Base-by-base conservation (phyloP, 2,888 invertebrate species). In the Morpho achilles region DNA sequence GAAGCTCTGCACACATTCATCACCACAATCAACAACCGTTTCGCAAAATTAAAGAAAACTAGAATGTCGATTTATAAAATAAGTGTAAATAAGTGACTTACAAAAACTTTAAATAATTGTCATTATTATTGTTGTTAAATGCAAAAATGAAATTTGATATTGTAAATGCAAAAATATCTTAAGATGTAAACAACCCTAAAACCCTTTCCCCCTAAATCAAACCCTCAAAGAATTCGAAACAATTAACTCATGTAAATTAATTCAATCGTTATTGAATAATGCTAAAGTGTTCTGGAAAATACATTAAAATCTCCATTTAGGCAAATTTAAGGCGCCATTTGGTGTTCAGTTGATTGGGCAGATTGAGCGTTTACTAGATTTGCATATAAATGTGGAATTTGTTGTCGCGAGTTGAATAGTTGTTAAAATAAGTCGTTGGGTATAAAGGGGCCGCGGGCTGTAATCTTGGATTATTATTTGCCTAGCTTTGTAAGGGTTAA, bases 301-400 rank as follows among this genome's bases (percentile, higher is more conserved):
- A 67, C 62, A 67, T 69, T 67, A 66, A 64, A 69, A 62, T 64
- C 63, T 62, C 63, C 54, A 58, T 67, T 63, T 54, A 62, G 61
- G 61, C 64, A 65, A 69, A 69, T 66, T 67, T 63, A 62, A 62
- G 59, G 59, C 65, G 53, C 63, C 62, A 61, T 65, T 66, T 64
- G 64, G 59, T 58, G 63, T 46, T 51, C 52, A 53, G 46, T 56
- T 63, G 65, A 68, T 69, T 65, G 66, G 59, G 49, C 63, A 62
- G 63, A 69, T 51, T 51, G 42, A 51, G 51, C 22, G 42, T 69
- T 69, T 65, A 67, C 61, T 53, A 42, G 64, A 71, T 71, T 70
- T 69, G 59, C 71, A 71, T 71, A 65, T 67, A 70, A 70, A 71
- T 71, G 67, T 68, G 56, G 64, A 69, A 67, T 66, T 66, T 64